A percentile compares a stretch with the other conserved stretches of the same genome.
phyloP scores from a whole-genome alignment of 2,113 vertebrate genomes.

The Echinops telfairi region DNA sequence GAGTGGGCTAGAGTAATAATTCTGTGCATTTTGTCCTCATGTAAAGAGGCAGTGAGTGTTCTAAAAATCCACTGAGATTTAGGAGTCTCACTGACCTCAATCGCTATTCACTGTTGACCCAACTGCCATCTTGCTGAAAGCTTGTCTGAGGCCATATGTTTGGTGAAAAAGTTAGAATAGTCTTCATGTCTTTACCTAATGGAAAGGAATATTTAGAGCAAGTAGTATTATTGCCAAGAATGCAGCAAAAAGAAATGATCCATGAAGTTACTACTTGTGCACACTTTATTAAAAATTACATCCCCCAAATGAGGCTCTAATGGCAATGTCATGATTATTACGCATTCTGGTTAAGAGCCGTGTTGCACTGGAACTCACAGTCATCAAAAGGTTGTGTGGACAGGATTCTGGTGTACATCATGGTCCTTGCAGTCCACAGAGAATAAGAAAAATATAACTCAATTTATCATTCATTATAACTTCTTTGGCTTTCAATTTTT shows the following conservation, averaged over 20 bases:
- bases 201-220: neutral
- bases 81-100: neutral
- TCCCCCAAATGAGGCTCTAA: neutral
- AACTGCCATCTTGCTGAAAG: neutral
- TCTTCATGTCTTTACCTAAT: neutral
- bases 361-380: neutral
- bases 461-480: neutral
- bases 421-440: rapidly evolving
- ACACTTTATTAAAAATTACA: slow-evolving; percentile 31
- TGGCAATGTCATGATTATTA: neutral
- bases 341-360: neutral
- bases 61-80: neutral
- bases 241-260: neutral
- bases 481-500: neutral
- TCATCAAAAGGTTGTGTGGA: too few relatives aligned
- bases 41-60: neutral
- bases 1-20: neutral
- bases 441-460: neutral
- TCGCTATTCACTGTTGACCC: neutral
- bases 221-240: neutral
- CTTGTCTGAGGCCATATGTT: neutral
- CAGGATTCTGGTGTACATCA: rapidly evolving
- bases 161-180: neutral
- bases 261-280: neutral
- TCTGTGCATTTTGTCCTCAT: neutral